These are phyloP conservation scores for Rhopalosiphum nymphaeae DNA, from an alignment of 2,888 invertebrate genomes.

Conservation along the genomic window DNA sequence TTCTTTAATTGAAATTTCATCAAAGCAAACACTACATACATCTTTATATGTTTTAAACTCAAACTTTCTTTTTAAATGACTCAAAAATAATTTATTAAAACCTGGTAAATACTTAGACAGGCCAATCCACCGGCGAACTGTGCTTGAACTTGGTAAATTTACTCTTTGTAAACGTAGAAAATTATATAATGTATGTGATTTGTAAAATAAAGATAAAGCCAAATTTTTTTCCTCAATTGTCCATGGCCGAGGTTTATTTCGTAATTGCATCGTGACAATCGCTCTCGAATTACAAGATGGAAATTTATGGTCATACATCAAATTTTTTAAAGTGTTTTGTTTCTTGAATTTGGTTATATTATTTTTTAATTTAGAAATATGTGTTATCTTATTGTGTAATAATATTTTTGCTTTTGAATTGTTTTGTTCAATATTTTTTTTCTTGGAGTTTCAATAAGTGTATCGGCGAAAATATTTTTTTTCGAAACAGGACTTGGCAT, in stretches of 20 bases:
- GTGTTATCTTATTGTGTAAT: conserved; percentile 1
- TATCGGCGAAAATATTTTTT: conserved; percentile 11
- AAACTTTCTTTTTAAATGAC: background rate
- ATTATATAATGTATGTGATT: background rate
- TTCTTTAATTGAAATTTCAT: conserved; percentile 8
- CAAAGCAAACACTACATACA: background rate
- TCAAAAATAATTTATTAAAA: background rate
- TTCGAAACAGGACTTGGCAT: conserved; percentile 20
- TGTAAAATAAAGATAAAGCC: background rate
- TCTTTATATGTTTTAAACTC: background rate
- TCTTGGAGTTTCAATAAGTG: background rate
- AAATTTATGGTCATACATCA: background rate
- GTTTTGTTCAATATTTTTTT: background rate
- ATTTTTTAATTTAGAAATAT: background rate
- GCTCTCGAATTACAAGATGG: background rate
- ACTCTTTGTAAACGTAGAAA: background rate
- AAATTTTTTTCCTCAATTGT: background rate
- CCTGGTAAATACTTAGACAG: background rate
- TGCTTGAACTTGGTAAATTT: background rate
- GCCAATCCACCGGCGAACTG: background rate
- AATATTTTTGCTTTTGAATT: background rate
- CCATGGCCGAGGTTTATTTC: background rate
- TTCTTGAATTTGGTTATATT: no score
- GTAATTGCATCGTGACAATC: conserved; percentile 67
- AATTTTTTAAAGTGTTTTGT: background rate